Evolutionary conservation across 2,797 vertebrate species (phyloP), one percentile per base, ranked within the genome.

Genomic region (Alcedo atthis): DNA sequence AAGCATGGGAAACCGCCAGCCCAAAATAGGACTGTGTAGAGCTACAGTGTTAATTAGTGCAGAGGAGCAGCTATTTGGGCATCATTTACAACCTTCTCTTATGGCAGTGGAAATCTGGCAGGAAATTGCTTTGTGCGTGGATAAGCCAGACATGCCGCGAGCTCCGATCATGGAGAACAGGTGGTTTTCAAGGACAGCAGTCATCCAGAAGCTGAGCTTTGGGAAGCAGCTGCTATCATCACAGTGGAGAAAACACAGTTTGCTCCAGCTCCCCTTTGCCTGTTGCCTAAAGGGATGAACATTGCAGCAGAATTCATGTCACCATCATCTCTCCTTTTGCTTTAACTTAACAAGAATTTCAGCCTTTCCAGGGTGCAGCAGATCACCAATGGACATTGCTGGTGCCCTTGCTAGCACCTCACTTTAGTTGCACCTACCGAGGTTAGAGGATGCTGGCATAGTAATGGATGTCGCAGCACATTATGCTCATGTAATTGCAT

Each of bases 111-210:
- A 57, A 87, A 87, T 79, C 32, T 49, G 88, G 61, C 71, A 87
- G 89, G 92, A 90, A 87, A 78, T 74, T 40, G 26, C 64, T 93
- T 4, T 0, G 8, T 71, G 69, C 0, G 2, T 32, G 87, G 85
- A 17, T 64, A 75, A 83, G 76, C 76, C 46, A 68, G 93, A 62
- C 2, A 46, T 54, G 81, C 76, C 1, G 0, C 0, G 13, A 51
- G 77, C 49, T 62, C 53, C 33, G 4, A 74, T 76, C 81, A 2
- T 1, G 67, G 53, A 1, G 49, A 93, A 87, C 94, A 92, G 94
- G 87, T 93, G 92, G 46, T 26, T 92, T 80, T 58, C 66, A 75
- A 69, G 87, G 76, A 68, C 69, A 75, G 76, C 61, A 35, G 73
- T 37, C 58, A 35, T 28, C 42, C 78, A 85, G 84, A 42, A 87